Evolutionary conservation across 2,113 vertebrate genomes (phyloP).

Genomic region (Lagopus muta): DNA sequence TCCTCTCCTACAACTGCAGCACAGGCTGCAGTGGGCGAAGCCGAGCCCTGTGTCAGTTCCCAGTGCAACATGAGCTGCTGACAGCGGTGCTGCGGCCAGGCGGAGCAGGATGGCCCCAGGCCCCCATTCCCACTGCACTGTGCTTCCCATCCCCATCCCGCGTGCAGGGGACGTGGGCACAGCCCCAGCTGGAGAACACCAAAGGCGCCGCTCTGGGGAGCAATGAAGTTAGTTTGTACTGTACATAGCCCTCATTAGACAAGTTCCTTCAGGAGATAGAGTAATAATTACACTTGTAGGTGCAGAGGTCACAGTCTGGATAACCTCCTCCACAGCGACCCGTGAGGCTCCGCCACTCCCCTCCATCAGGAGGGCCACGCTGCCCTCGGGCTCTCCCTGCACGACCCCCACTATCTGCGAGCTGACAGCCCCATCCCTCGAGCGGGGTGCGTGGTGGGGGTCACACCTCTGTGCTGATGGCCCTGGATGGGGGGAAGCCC

Average conservation of each 20-base stretch:
- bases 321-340: neutral
- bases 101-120: neutral
- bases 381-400: neutral
- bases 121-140: neutral
- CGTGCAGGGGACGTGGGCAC: neutral
- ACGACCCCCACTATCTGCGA: neutral
- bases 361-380: neutral
- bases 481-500: conserved; percentile 87
- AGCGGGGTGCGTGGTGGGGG: neutral
- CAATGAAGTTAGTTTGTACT: conserved; percentile 29
- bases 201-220: neutral
- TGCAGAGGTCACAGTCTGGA: neutral
- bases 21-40: neutral
- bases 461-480: conserved; percentile 91
- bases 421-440: neutral
- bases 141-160: neutral
- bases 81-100: neutral
- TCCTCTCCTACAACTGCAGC: neutral
- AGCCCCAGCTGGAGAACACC: neutral
- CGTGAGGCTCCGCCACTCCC: neutral
- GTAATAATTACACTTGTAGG: conserved; percentile 17
- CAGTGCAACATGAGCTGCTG: neutral
- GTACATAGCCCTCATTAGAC: conserved; percentile 72
- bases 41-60: neutral
- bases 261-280: conserved; percentile 56